Conservation (phyloP, 1,140 invertebrate genomes). For the Pseudomyrmex cubaensis region DNA sequence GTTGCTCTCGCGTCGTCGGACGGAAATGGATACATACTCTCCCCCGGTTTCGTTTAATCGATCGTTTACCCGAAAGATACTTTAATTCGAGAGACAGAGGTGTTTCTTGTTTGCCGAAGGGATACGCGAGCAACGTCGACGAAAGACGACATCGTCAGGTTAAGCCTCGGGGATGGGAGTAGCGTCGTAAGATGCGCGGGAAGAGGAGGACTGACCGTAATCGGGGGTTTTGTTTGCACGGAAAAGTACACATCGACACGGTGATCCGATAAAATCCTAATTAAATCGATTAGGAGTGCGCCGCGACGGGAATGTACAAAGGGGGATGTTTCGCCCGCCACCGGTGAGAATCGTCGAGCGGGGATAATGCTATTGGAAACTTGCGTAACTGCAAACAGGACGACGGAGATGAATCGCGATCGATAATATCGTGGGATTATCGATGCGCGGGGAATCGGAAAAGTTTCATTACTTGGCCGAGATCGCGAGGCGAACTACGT, state of each 20-base stretch:
- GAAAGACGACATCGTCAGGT: conserved; percentile 2
- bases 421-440: conserved; percentile 55
- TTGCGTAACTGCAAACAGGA: conserved; percentile 33
- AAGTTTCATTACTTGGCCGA: conserved; percentile 33
- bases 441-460: conserved; percentile 11
- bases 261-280: conserved; percentile 64
- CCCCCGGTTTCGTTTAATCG: conserved; percentile 1
- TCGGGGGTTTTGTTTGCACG: conserved; percentile 54
- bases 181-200: neutral
- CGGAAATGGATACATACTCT: conserved; percentile 4
- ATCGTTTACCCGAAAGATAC: conserved; percentile 11
- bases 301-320: conserved; percentile 12
- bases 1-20: neutral
- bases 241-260: conserved; percentile 55
- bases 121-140: conserved; percentile 24
- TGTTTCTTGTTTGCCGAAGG: conserved; percentile 41
- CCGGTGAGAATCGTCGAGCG: conserved; percentile 44
- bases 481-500: conserved; percentile 17
- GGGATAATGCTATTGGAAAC: conserved; percentile 68
- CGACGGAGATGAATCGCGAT: conserved; percentile 21
- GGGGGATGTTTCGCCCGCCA: conserved; percentile 23
- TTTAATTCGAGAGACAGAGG: conserved; percentile 39
- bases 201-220: neutral
- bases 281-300: conserved; percentile 65
- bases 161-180: conserved; percentile 11